phyloP scores from a whole-genome alignment of 2,113 vertebrate genomes.

The Sciurus niger region DNA sequence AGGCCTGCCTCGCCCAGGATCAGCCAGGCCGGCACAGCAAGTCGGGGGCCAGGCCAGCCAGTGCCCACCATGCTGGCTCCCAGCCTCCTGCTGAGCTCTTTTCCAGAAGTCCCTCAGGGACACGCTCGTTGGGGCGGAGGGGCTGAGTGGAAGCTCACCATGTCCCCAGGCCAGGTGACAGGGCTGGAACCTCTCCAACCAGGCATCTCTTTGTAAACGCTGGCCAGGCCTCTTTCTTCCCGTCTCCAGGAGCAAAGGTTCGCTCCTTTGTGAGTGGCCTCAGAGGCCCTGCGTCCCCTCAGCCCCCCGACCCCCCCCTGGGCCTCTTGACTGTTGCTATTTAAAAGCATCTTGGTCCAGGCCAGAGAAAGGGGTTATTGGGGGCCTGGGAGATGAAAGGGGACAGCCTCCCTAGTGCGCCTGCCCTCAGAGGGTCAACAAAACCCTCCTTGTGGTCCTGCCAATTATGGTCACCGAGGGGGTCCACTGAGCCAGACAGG shows the following conservation, averaged over 20 bases:
- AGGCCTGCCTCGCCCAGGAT: accelerated
- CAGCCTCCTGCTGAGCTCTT: not conserved
- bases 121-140: too few relatives aligned
- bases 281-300: not conserved
- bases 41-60: accelerated
- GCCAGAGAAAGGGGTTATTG: constrained; percentile 85
- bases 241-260: not conserved
- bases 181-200: not conserved
- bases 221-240: not conserved
- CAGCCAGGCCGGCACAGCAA: accelerated
- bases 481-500: constrained; percentile 67
- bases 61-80: not conserved
- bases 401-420: constrained; percentile 72
- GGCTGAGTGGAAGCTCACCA: accelerated
- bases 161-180: not conserved
- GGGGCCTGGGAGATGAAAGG: constrained; percentile 86
- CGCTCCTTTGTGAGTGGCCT: constrained; percentile 29
- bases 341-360: constrained; percentile 86
- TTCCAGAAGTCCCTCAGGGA: not conserved
- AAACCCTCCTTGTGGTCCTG: constrained; percentile 89
- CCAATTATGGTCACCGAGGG: constrained; percentile 87
- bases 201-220: constrained; percentile 62
- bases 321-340: constrained; percentile 82
- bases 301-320: constrained; percentile 27
- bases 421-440: constrained; percentile 87